Evolutionary conservation across 1,140 invertebrate species (phyloP), one percentile per base, ranked within the genome.

Genomic region (Diachasmimorpha longicaudata): DNA sequence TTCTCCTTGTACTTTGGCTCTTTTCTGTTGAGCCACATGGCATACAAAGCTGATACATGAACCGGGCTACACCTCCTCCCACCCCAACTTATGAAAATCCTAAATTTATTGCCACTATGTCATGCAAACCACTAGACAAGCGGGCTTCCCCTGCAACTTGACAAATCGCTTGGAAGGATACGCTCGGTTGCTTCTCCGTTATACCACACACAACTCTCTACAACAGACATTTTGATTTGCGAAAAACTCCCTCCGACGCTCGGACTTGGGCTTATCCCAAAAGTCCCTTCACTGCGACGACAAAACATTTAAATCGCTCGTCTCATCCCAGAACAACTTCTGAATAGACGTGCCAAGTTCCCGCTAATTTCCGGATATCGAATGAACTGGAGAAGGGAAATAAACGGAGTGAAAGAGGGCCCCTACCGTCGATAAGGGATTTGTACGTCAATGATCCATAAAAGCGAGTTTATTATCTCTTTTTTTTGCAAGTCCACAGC

Each of bases 111-210:
- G 71, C 25, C 58, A 68, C 48, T 70, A 75, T 55, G 78, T 76
- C 74, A 76, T 76, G 66, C 77, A 70, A 73, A 72, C 74, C 71
- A 74, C 76, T 74, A 79, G 71, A 77, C 75, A 78, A 77, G 74
- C 73, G 74, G n/a, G 79, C 76, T 79, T 76, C 75, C 74, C 44
- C 74, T 70, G 72, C 67, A 75, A 77, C 74, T 80, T 80, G 81
- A 84, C 80, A 83, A 84, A 84, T 84, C 82, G 82, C 78, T 79
- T 78, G 82, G 79, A 84, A 84, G 82, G 79, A 82, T 82, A 81
- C 81, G 79, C 80, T 79, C 77, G 75, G 80, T 81, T 81, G 82
- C 77, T 76, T 58, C 36, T 36, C 72, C 67, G 77, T 81, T 76
- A 16, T 68, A 73, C 77, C 70, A 74, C 73, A 36, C 25, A 42